Evolutionary conservation across 2,797 vertebrate genomes (phyloP), one percentile per base, ranked within the genome.

Genomic region (Poeciliopsis paucimaculata): DNA sequence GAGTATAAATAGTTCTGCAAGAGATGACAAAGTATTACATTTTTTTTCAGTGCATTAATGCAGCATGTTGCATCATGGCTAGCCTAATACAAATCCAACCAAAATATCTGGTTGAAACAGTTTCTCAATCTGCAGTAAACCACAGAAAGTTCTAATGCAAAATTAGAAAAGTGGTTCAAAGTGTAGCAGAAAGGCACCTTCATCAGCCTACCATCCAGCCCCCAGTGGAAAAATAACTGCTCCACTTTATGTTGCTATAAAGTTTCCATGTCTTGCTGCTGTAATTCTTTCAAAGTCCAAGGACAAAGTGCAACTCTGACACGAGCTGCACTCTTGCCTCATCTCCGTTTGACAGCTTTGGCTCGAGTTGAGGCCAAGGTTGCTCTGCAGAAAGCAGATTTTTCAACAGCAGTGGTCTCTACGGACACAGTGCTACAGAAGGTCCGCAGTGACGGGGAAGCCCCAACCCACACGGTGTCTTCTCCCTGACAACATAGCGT

Each of bases 401-500:
- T 68, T 78, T 78, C 31, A 74, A 43, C 20, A 74, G 47, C 39
- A 34, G 53, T 31, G 8, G 72, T 77, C 76, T 83, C 68, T 68
- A 64, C 75, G 77, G 75, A 73, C 51, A 82, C 26, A 36, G 13
- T 60, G 23, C 80, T 68, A 64, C 66, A 77, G 74, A 0, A 73
- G 64, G 53, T 77, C 78, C 68, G 83, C 75, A 79, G 89, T 70
- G 85, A 82, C 84, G 73, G 78, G 83, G 78, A 87, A 87, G 81
- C 74, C 80, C 86, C 71, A 53, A 80, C 84, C 84, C 83, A 84
- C 86, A 83, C 81, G 73, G 73, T 81, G 73, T 51, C 82, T 81
- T 64, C 82, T 91, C 77, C 83, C 72, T 90, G 90, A 91, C 90
- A 91, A 89, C 85, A 13, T 73, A 31, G 66, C 41, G 39, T 78